Evolutionary conservation across 2,888 invertebrate genomes (phyloP).

Genomic region (Andrena trimmerana): DNA sequence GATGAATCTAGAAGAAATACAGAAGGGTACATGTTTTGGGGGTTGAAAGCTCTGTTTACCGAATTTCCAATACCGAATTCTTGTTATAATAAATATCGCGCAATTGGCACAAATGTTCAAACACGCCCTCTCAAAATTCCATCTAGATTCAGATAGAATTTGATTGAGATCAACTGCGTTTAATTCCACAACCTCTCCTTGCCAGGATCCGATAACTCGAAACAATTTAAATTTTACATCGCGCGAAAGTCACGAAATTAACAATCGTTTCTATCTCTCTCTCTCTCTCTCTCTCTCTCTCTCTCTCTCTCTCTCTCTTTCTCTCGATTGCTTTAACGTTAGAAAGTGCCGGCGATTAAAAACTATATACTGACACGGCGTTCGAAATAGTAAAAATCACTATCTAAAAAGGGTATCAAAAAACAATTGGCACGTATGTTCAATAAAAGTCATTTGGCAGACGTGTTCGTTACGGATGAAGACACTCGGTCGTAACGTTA

Average conservation of each 20-base stretch:
- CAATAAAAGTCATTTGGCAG: conserved; percentile 48
- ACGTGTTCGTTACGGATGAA: conserved; percentile 7
- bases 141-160: not conserved
- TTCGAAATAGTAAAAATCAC: conserved; percentile 47
- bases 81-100: not conserved
- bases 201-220: conserved; percentile 2
- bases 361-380: conserved; percentile 26
- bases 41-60: not conserved
- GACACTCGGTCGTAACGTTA: not conserved
- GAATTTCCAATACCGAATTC: not conserved
- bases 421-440: conserved; percentile 56
- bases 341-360: conserved; percentile 23
- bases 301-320: conserved; percentile 4
- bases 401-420: conserved; percentile 51
- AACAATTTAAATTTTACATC: not conserved
- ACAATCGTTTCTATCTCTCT: not conserved
- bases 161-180: conserved; percentile 4
- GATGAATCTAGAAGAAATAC: conserved; percentile 2
- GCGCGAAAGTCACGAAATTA: conserved; percentile 12
- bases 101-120: not conserved
- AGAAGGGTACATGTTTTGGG: not conserved
- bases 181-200: conserved; percentile 5
- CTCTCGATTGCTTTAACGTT: conserved; percentile 13
- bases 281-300: not conserved
- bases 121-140: not conserved